Evolutionary conservation across 2,797 vertebrate species (phyloP).

Genomic region (Chloroceryle inda): DNA sequence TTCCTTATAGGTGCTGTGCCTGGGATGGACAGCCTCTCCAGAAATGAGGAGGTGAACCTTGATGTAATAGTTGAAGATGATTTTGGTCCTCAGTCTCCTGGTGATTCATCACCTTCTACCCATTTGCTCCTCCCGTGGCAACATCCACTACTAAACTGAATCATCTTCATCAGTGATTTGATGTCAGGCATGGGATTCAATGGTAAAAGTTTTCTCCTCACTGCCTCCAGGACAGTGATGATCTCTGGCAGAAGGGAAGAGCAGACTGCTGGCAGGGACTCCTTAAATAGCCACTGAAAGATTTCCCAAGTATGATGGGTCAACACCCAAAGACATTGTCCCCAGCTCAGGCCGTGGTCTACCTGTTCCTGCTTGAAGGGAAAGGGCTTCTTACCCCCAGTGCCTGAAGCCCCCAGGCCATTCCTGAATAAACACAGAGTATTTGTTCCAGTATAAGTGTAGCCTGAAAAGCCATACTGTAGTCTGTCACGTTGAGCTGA

Average conservation of each 20-base stretch:
- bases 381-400: not conserved
- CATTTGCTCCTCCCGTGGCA: not conserved
- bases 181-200: not conserved
- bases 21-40: not conserved
- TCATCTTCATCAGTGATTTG: not conserved
- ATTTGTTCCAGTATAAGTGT: not conserved
- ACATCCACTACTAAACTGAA: not conserved
- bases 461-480: not conserved
- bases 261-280: not conserved
- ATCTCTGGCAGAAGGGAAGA: not conserved
- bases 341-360: not conserved
- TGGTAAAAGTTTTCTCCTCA: not conserved
- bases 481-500: not conserved
- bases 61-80: not conserved
- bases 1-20: accelerated
- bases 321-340: not conserved
- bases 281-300: not conserved
- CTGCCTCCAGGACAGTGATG: not conserved
- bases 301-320: not conserved
- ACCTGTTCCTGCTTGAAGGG: not conserved
- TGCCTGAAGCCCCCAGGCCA: not conserved
- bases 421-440: not conserved
- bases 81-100: not conserved
- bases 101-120: not conserved
- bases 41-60: not conserved